Percentiles rank a stretch among this genome's conserved stretches.
Evolutionary conservation across 2,888 invertebrate genomes (phyloP).

Genomic region (Cenopis cana): DNA sequence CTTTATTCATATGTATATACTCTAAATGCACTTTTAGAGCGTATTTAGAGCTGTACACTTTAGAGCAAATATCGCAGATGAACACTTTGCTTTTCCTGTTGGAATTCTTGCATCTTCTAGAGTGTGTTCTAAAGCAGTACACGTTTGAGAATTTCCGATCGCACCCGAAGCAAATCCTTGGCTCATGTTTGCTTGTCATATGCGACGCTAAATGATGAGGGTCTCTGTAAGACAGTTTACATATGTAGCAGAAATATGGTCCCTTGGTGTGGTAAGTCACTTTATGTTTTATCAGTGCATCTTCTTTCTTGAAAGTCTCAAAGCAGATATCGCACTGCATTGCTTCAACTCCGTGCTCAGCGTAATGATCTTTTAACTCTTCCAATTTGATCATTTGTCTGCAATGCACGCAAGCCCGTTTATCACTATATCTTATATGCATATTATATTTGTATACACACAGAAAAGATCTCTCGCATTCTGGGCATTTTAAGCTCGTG

Average conservation of each 20-base stretch:
- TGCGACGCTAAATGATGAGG: slow-evolving; percentile 52
- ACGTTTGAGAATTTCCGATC: slow-evolving; percentile 55
- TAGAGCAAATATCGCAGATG: slow-evolving; percentile 63
- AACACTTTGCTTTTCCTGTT: slow-evolving; percentile 43
- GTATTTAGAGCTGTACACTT: slow-evolving; percentile 53
- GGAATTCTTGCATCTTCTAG: slow-evolving; percentile 48
- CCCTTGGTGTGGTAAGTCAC: slow-evolving; percentile 46
- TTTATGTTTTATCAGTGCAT: slow-evolving; percentile 49
- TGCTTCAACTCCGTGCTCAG: slow-evolving; percentile 48
- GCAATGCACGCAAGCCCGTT: slow-evolving; percentile 58
- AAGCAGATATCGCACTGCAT: slow-evolving; percentile 56
- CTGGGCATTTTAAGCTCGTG: slow-evolving; percentile 53
- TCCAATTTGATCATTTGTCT: slow-evolving; percentile 50
- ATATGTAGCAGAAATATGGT: slow-evolving; percentile 55
- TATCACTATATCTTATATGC: slow-evolving; percentile 56
- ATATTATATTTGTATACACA: slow-evolving; percentile 52
- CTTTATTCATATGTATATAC: slow-evolving; percentile 51
- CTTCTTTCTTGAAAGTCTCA: slow-evolving; percentile 50
- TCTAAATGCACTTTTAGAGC: slow-evolving; percentile 56
- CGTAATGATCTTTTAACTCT: slow-evolving; percentile 50
- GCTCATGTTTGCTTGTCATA: slow-evolving; percentile 52
- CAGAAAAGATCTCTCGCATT: slow-evolving; percentile 53
- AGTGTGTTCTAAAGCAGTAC: slow-evolving; percentile 57
- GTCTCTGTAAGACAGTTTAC: slow-evolving; percentile 54
- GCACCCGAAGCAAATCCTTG: slow-evolving; percentile 55